These are phyloP conservation scores for Sturnira hondurensis DNA, from an alignment of 2,113 vertebrate species.

Conservation along the genomic window DNA sequence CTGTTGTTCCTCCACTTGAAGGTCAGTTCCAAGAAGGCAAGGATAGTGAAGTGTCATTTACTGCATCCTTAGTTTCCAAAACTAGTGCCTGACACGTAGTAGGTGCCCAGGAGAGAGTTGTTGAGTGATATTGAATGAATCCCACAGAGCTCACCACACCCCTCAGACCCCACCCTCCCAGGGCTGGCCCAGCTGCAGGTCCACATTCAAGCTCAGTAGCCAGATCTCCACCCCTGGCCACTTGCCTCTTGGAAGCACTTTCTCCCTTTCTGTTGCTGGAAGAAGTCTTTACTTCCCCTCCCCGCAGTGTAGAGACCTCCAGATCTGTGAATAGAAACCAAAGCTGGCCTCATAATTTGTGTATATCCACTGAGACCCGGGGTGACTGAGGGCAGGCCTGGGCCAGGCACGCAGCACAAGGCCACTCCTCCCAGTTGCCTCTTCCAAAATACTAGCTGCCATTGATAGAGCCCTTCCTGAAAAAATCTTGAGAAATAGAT, in stretches of 20 bases:
- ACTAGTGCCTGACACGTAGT: background rate
- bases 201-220: background rate
- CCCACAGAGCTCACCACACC: background rate
- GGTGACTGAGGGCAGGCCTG: background rate
- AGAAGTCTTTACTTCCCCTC: background rate
- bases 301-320: background rate
- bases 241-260: background rate
- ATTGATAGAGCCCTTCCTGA: background rate
- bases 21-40: background rate
- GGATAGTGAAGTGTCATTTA: background rate
- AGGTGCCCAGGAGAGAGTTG: background rate
- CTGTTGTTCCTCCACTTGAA: background rate
- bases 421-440: background rate
- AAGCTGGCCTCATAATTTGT: background rate
- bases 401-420: background rate
- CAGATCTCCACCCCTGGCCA: background rate
- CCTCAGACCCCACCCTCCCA: background rate
- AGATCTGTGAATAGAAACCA: slow-evolving; percentile 1
- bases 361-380: background rate
- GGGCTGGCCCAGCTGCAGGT: background rate
- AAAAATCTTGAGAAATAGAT: background rate
- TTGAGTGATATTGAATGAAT: background rate
- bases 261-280: background rate
- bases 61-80: background rate
- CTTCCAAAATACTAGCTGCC: background rate